These are phyloP conservation scores for Orchestes rusci DNA, from an alignment of 2,888 invertebrate genomes.

Conservation along the genomic window DNA sequence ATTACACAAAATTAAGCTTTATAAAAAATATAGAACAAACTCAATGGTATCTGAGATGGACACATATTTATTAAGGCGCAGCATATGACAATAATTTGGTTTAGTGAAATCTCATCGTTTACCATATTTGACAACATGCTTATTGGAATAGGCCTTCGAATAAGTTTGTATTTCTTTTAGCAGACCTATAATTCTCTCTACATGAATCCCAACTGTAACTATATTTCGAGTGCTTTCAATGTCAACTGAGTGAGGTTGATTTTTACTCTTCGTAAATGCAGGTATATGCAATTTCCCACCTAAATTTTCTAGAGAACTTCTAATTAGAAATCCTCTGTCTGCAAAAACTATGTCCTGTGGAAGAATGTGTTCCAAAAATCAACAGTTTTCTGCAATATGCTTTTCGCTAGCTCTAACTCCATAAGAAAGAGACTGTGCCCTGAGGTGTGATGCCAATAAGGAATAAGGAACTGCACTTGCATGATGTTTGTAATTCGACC, in stretches of 20 bases:
- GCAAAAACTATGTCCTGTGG: background rate
- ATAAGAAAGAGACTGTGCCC: background rate
- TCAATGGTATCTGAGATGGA: no score
- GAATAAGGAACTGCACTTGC: background rate
- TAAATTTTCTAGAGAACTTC: background rate
- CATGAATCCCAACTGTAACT: background rate
- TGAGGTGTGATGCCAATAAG: background rate
- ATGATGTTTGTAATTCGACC: slow-evolving; percentile 2
- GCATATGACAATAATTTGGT: no score
- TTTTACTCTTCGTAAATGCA: background rate
- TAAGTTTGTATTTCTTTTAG: background rate
- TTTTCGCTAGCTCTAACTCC: no score
- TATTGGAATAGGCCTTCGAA: no score
- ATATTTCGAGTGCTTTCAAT: no score
- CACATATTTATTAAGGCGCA: no score
- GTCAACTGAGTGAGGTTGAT: background rate
- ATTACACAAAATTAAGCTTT: no score
- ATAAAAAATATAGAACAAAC: no score
- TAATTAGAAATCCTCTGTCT: background rate
- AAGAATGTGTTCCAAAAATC: background rate
- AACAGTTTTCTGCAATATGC: background rate
- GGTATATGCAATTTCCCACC: background rate
- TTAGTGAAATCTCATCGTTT: no score
- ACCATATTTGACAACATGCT: no score
- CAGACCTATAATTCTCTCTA: background rate